Percentiles rank a stretch among this genome's conserved stretches.
Conservation (phyloP, 2,113 vertebrate genomes). For the Apteryx owenii region DNA sequence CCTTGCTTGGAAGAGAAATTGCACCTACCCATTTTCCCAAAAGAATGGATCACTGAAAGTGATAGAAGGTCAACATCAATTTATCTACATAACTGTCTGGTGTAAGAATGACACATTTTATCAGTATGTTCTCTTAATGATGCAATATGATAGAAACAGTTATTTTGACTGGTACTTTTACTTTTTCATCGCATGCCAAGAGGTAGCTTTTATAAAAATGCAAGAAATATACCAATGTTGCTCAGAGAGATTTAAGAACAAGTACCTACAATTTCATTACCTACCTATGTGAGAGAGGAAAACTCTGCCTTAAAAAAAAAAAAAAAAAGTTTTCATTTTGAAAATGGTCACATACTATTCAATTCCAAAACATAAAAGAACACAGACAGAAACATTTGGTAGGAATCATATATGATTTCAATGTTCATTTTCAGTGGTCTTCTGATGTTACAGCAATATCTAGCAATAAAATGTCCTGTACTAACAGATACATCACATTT, state of each 20-base stretch:
- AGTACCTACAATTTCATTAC: neutral
- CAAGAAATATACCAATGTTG: neutral
- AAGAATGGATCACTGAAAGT: constrained; percentile 10
- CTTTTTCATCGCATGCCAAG: neutral
- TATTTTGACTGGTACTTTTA: neutral
- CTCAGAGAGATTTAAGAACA: neutral
- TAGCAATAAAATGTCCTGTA: neutral
- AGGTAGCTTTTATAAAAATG: neutral
- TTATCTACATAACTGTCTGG: constrained; percentile 6
- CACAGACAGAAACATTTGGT: neutral
- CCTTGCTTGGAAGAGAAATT: constrained; percentile 49
- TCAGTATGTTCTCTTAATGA: constrained; percentile 15
- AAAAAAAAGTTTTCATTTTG: neutral
- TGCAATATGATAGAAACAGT: neutral
- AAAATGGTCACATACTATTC: neutral
- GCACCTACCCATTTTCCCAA: neutral
- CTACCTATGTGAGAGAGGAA: neutral
- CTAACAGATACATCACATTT: neutral
- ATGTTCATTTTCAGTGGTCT: neutral
- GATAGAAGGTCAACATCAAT: constrained; percentile 25
- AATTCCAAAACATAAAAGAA: neutral
- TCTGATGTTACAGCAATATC: neutral
- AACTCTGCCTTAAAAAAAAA: neutral
- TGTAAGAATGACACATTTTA: constrained; percentile 6
- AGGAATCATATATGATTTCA: neutral